Evolutionary conservation across 2,797 vertebrate species (phyloP), one percentile per base, ranked within the genome.

Genomic region (Arctocebus calabarensis): DNA sequence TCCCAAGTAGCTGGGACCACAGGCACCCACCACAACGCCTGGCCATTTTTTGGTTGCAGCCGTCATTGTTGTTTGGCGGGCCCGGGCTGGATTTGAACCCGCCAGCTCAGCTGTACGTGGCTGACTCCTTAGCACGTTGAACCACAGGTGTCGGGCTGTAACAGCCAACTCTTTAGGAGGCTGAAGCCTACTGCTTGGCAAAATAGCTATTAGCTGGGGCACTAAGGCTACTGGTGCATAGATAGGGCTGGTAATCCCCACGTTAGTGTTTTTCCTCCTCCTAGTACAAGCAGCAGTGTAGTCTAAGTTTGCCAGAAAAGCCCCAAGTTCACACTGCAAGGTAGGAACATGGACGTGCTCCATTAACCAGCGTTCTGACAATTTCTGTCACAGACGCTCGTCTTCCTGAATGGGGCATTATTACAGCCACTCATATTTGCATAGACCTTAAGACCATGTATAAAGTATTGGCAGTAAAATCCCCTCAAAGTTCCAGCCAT

Each of bases 351-450:
- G 22, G 88, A 81, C 74, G 64, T 9, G n/a, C 94, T 94, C 91
- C 97, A 78, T 86, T 96, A 96, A 70, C 71, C 55, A 90, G 29
- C 20, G 34, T 81, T 40, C 34, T 94, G 95, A 96, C 92, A 45
- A 85, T 91, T 78, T 87, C 48, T 84, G 73, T 29, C 20, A 2
- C 55, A 1, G 1, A 83, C 75, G 43, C 61, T 59, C 22, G 66
- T 62, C 52, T 96, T 97, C 95, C 29, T 57, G 94, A 37, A 68
- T 6, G 1, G 95, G 77, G 3, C 11, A 52, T 62, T 92, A 95
- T 89, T 52, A 71, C 37, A 93, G 10, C 55, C 59, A 84, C n/a
- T 48, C 57, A 22, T 96, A 90, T 94, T 14, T 37, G 94, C 73
- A 37, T 52, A 57, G 88, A 84, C 68, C n/a, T 75, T 83, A 87